phyloP scores from a whole-genome alignment of 2,113 vertebrate species.

The Tiliqua scincoides region DNA sequence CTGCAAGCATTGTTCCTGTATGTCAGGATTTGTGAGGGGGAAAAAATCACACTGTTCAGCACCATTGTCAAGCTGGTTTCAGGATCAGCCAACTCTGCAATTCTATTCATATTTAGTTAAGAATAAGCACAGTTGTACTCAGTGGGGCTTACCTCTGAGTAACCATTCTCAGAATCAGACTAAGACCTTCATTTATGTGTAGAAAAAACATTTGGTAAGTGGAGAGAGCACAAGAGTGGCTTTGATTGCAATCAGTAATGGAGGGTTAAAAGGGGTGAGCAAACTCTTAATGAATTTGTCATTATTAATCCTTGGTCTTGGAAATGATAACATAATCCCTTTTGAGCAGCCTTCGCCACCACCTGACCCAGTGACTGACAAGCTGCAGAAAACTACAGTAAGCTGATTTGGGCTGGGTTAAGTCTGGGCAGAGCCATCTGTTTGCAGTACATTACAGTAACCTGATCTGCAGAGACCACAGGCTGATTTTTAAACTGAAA shows the following conservation, averaged over 20 bases:
- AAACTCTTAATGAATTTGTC: background rate
- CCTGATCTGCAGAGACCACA: background rate
- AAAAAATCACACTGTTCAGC: background rate
- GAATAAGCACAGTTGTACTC: background rate
- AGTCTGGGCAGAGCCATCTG: background rate
- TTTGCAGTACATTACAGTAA: background rate
- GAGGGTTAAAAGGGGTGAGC: background rate
- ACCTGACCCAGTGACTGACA: background rate
- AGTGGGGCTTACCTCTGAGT: background rate
- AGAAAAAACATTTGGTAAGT: background rate
- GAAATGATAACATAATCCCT: background rate
- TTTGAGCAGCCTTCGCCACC: background rate
- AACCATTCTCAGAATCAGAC: background rate
- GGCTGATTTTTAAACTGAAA: background rate
- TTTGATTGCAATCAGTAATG: background rate
- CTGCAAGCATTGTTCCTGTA: background rate
- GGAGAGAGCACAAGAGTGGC: background rate
- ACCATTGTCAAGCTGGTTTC: background rate
- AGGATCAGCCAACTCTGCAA: background rate
- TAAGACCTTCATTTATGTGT: background rate
- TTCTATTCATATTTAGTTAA: background rate
- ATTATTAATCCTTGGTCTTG: background rate
- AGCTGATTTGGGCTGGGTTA: background rate
- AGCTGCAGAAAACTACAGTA: slow-evolving; percentile 7
- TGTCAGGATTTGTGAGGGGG: too few species aligned